Conservation (phyloP, 2,888 invertebrate genomes). For the Caenorhabditis afra region DNA sequence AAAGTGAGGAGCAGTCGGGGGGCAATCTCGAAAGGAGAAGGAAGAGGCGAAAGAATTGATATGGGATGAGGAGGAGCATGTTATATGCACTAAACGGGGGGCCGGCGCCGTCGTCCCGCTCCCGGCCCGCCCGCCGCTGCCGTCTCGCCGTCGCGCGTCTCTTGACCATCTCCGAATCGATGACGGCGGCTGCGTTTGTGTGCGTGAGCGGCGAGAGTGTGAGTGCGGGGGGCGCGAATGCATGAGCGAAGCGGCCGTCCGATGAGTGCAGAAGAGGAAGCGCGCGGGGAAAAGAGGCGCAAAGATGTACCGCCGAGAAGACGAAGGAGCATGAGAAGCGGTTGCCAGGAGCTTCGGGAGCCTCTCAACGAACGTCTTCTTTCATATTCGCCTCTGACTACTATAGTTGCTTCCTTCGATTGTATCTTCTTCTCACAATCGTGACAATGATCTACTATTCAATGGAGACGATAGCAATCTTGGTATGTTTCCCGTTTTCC, state of each 20-base stretch:
- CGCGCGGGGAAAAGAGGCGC: slow-evolving; percentile 19
- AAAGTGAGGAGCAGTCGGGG: not conserved
- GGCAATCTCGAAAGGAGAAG: slow-evolving; percentile 31
- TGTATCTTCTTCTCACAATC: too few species aligned
- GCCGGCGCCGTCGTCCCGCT: too few species aligned
- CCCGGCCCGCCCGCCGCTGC: slow-evolving; percentile 25
- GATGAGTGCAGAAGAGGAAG: slow-evolving; percentile 3
- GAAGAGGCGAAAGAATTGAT: not conserved
- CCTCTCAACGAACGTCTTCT: not conserved
- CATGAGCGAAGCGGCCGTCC: slow-evolving; percentile 21
- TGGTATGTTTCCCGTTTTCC: too few species aligned
- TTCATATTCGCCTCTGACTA: too few species aligned
- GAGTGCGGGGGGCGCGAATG: slow-evolving; percentile 15
- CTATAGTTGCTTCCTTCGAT: too few species aligned
- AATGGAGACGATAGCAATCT: too few species aligned
- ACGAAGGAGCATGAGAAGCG: not conserved
- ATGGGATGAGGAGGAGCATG: slow-evolving; percentile 44
- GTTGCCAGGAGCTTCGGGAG: not conserved
- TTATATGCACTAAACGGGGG: slow-evolving; percentile 50
- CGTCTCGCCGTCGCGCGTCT: slow-evolving; percentile 31
- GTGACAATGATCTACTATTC: too few species aligned
- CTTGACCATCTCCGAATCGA: slow-evolving; percentile 35
- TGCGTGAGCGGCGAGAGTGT: slow-evolving; percentile 8
- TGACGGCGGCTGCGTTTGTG: slow-evolving; percentile 45
- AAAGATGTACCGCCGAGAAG: too few species aligned